These are phyloP conservation scores for Triplophysa bombifrons DNA, from an alignment of 2,797 vertebrate genomes.

Conservation along the genomic window DNA sequence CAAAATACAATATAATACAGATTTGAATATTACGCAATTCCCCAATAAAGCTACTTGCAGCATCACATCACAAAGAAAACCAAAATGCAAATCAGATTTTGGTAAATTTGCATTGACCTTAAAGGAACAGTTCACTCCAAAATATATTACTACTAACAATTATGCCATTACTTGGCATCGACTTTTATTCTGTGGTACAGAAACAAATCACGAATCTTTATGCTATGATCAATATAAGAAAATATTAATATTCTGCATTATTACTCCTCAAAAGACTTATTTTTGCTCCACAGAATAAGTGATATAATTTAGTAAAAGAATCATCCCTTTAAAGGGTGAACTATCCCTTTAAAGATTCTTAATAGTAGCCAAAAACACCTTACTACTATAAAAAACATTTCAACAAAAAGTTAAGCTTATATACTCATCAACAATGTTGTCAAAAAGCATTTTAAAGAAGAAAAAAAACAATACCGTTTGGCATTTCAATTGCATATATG, in stretches of 20 bases:
- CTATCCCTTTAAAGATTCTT: background rate
- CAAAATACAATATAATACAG: conserved; percentile 4
- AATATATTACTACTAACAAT: background rate
- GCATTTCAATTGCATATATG: conserved; percentile 65
- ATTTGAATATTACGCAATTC: background rate
- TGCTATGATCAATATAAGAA: background rate
- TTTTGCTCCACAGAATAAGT: background rate
- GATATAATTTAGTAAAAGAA: too few species aligned
- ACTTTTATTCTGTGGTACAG: background rate
- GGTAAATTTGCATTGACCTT: background rate
- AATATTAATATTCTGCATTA: background rate
- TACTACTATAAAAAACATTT: conserved; percentile 4
- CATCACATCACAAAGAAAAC: background rate
- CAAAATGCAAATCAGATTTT: background rate
- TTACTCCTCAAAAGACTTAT: background rate
- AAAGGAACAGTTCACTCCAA: background rate
- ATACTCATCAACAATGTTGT: conserved; percentile 5
- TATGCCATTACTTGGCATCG: background rate
- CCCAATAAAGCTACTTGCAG: conserved; percentile 6
- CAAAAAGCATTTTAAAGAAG: conserved; percentile 20
- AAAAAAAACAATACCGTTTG: conserved; percentile 54
- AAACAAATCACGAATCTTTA: background rate
- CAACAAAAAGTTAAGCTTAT: conserved; percentile 14
- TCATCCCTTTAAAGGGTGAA: too few species aligned
- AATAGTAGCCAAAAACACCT: background rate